Evolutionary conservation across 2,888 invertebrate genomes (phyloP), one percentile per base, ranked within the genome.

Genomic region (Buathra laborator): DNA sequence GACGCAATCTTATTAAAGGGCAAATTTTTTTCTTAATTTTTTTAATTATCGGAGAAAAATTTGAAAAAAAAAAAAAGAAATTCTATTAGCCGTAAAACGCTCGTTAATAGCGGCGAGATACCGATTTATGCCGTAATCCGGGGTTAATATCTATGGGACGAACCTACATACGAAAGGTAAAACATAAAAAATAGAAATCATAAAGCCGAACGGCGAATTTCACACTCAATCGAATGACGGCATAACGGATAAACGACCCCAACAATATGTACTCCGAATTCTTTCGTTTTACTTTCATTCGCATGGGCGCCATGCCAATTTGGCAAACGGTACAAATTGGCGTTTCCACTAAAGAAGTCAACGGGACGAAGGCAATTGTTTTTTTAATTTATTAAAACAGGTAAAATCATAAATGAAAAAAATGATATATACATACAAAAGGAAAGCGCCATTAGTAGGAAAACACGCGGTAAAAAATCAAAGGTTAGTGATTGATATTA

Each of bases 301-400:
- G 29, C 51, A 29, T 74, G 74, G 37, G 74, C 74, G 46, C 12
- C 0, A 0, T 16, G 59, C 74, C 74, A 74, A 74, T 5, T 74
- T 74, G 46, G 48, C 74, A 74, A 37, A 74, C 32, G 74, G 59
- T 6, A 7, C 29, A 46, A 74, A 62, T 74, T 46, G 46, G 62
- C 32, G 46, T 12, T 16, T 44, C 32, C n/a, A 48, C 19, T 53
- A 53, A 53, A 53, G 16, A 29, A 62, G 62, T n/a, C 29, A 32
- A 3, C 74, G n/a, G n/a, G 19, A 59, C 6, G 43, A 16, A 16
- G 16, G 10, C 14, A 43, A 59, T 72, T 32, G 43, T 72, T 59
- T 56, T 72, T 16, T 24, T 53, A 56, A 43, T 72, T 37, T 24
- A 24, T 10, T 56, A 14, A 19, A 72, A 72, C 44, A 24, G 19